Evolutionary conservation across 64 coral and sea anemone genomes (phyloP).

Genomic region (Dendronephthya gigantea): DNA sequence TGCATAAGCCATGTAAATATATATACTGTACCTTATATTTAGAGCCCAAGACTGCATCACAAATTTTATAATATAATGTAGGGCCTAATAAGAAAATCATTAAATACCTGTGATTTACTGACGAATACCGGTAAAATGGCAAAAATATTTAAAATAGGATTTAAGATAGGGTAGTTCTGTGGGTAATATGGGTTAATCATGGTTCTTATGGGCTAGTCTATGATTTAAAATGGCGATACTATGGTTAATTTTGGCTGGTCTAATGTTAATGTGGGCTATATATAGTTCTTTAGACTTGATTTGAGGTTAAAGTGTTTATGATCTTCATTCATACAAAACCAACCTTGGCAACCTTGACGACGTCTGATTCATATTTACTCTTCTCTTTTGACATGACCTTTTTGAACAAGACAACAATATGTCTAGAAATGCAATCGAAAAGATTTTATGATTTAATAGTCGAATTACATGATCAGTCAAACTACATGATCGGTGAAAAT

Average conservation of each 20-base stretch:
- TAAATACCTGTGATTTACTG: neutral
- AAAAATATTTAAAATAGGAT: too few relatives aligned
- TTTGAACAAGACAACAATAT: neutral
- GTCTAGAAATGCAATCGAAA: neutral
- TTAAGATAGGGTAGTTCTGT: too few relatives aligned
- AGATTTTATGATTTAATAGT: neutral
- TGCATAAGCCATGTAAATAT: too few relatives aligned
- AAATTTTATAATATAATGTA: neutral
- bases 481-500: too few relatives aligned
- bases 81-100: neutral
- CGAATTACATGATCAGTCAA: neutral
- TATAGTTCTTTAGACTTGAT: too few relatives aligned
- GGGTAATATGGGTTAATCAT: too few relatives aligned
- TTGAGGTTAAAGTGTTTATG: too few relatives aligned
- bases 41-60: slow-evolving; percentile 3
- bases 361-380: neutral
- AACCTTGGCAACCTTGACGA: neutral
- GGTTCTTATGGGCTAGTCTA: too few relatives aligned
- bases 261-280: too few relatives aligned
- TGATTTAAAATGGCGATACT: too few relatives aligned
- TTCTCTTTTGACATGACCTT: neutral
- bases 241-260: too few relatives aligned
- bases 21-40: neutral
- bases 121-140: neutral
- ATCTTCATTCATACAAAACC: neutral